These are phyloP conservation scores for Pagetopsis macropterus DNA, from an alignment of 2,797 vertebrate genomes.

Conservation along the genomic window DNA sequence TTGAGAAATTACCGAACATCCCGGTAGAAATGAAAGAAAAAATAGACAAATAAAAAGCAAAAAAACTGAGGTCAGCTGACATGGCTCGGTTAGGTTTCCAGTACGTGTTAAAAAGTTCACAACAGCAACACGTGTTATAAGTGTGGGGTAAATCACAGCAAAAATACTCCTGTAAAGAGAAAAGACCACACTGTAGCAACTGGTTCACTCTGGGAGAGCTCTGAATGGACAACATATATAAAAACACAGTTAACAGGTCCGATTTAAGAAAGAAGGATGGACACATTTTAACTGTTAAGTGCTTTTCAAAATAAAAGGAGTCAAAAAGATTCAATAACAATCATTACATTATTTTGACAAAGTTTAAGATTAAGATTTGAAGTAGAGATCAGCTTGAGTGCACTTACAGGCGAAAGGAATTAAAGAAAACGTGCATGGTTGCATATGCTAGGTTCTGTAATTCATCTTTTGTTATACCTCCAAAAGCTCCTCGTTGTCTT, in stretches of 20 bases:
- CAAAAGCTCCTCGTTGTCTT: not conserved
- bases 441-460: not conserved
- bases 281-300: slow-evolving; percentile 47
- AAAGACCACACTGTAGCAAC: slow-evolving; percentile 16
- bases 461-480: not conserved
- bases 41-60: slow-evolving; percentile 44
- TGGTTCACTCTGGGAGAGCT: slow-evolving; percentile 17
- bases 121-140: slow-evolving; percentile 54
- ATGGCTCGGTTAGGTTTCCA: slow-evolving; percentile 78
- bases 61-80: slow-evolving; percentile 77
- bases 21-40: slow-evolving; percentile 23
- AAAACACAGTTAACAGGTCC: slow-evolving; percentile 9
- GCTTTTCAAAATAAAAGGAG: slow-evolving; percentile 30
- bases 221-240: slow-evolving; percentile 24
- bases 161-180: slow-evolving; percentile 24
- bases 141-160: slow-evolving; percentile 57
- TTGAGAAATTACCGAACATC: slow-evolving; percentile 18
- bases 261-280: not conserved
- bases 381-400: slow-evolving; percentile 28
- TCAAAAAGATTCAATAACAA: no score
- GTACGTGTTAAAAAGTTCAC: slow-evolving; percentile 69
- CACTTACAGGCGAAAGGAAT: slow-evolving; percentile 1
- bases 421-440: not conserved
- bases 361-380: not conserved
- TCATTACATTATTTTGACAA: no score